Base-by-base conservation (phyloP, 2,797 vertebrate species). In the Catharus ustulatus region DNA sequence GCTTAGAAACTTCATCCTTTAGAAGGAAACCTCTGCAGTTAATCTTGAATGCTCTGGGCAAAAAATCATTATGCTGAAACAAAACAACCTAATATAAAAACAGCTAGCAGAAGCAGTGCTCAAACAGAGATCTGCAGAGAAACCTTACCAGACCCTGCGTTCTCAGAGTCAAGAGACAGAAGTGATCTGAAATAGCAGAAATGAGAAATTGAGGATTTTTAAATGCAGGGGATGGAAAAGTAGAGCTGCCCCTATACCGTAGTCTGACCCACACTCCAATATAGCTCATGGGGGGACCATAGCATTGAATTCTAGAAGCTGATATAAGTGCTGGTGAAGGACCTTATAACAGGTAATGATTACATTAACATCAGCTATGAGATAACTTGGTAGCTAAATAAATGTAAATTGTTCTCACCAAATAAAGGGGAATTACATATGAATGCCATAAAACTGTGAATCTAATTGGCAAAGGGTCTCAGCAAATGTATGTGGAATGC, bases 261-360 rank as follows among this genome's bases (percentile, higher is more conserved):
- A 30, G 13, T 27, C n/a, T 83, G 48, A 74, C 16, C 2, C 29
- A 29, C 5, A 27, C 18, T 59, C 67, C n/a, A 51, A 0, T 19
- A 18, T 24, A 45, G 10, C 29, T 11, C 5, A 1, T 15, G 14
- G 5, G 13, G 38, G 6, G 11, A 49, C 29, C 32, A 46, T 0
- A 0, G 7, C 2, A 4, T 24, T 49, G 55, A 73, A 62, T 27
- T 42, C 34, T n/a, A n/a, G 30, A 51, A 34, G 34, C 5, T 80
- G 57, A 38, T 32, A 5, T 5, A 66, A 40, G 21, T 8, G 6
- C 19, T 67, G 12, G 6, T 36, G 30, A 82, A 58, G n/a, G 20
- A 29, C 15, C 45, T 66, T 90, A 9, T 16, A 49, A 48, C 3
- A 40, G 15, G 36, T 38, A 51, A 66, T 22, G 23, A 18, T 63